These are phyloP conservation scores for Drosophila chauvacae DNA, from an alignment of 1,140 invertebrate species.

Conservation along the genomic window DNA sequence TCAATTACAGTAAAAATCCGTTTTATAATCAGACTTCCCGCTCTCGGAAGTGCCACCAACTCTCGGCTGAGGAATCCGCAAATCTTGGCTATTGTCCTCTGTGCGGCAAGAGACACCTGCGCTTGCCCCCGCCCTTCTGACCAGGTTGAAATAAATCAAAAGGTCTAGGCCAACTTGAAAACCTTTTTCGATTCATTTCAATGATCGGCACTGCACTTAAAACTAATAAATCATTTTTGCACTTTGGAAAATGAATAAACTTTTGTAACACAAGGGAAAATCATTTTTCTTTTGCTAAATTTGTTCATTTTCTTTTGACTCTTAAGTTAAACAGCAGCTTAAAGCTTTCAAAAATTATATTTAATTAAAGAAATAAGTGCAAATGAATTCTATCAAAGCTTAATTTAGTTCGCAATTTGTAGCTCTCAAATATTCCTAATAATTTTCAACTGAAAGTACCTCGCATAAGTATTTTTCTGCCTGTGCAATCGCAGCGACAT, in stretches of 20 bases:
- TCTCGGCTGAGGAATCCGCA: not conserved
- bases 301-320: not conserved
- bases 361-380: not conserved
- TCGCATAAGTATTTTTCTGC: not conserved
- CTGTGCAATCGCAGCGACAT: conserved; percentile 32
- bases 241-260: not conserved
- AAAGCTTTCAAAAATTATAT: not conserved
- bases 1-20: not conserved
- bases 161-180: not conserved
- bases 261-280: not conserved
- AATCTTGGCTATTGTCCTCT: conserved; percentile 19
- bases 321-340: not conserved
- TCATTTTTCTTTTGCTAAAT: not conserved
- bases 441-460: not conserved
- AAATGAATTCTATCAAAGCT: too few relatives aligned
- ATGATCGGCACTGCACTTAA: not conserved
- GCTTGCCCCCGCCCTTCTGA: conserved; percentile 27
- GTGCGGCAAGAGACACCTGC: conserved; percentile 28
- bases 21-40: not conserved
- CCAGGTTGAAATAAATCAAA: conserved; percentile 14
- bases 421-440: not conserved
- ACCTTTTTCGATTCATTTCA: conserved; percentile 6
- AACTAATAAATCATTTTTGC: not conserved
- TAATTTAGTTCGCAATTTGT: not conserved
- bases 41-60: not conserved